Evolutionary conservation across 2,797 vertebrate species (phyloP), one percentile per base, ranked within the genome.

Genomic region (Eleutherodactylus coqui): DNA sequence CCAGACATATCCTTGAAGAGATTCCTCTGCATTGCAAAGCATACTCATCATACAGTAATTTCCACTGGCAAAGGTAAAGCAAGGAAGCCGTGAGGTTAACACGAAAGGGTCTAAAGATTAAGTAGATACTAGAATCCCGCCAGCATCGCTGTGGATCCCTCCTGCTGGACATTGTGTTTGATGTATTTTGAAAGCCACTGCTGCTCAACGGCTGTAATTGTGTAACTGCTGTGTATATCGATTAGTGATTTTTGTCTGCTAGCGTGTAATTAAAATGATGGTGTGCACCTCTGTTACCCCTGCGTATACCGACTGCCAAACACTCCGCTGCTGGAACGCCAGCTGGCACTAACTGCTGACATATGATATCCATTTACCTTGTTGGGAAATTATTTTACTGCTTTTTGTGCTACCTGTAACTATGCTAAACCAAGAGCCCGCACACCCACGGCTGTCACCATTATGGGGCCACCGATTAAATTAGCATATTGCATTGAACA

Each of bases 241-340:
- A 82, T 82, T 73, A 82, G 80, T 41, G 49, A 72, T 13, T 58
- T 72, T 41, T 72, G 36, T 72, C 67, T 72, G 47, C 49, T 82
- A 24, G 80, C 16, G 29, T 34, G 67, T 82, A 82, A 82, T 82
- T 82, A 82, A 82, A 55, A 82, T 41, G 69, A 82, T 41, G 51
- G 67, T 72, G 45, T 27, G 64, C 79, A 53, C 79, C 79, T 82
- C 79, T 72, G 80, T 73, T 73, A 36, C 80, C 47, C 80, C 67
- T 27, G 67, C 10, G 80, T 5, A 58, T 27, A 73, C 9, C n/a
- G 32, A 36, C 67, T 82, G 80, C 67, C 80, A 82, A 51, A 29
- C 7, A 43, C 47, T 38, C 77, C 32, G 78, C 78, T 64, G 67
- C 47, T 43, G 14, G 34, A 82, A 58, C n/a, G 49, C 80, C 80